These are phyloP conservation scores for Drosophila nigrodunni DNA, from an alignment of 1,140 invertebrate species.

Conservation along the genomic window DNA sequence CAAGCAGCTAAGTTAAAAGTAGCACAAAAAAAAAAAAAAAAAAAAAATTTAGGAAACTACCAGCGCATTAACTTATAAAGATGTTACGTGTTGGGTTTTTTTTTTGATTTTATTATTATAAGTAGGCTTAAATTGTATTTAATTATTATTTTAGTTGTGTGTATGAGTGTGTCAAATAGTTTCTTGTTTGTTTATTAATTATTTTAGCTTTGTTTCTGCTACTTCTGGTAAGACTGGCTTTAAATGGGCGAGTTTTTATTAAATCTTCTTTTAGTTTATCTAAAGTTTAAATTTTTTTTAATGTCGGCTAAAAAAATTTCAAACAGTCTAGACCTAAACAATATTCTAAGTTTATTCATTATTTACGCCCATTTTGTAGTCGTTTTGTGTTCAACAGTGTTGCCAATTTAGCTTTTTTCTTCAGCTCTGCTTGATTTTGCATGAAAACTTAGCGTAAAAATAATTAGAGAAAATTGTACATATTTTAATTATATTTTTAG, in stretches of 20 bases:
- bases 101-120: not conserved
- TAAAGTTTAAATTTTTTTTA: not conserved
- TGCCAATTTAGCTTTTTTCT: no score
- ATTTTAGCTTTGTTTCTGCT: not conserved
- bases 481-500: no score
- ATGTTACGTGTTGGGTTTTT: conserved; percentile 34
- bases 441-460: no score
- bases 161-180: conserved; percentile 9
- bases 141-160: conserved; percentile 17
- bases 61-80: conserved; percentile 70
- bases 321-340: no score
- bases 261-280: not conserved
- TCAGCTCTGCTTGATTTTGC: no score
- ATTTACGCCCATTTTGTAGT: no score
- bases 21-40: conserved; percentile 63
- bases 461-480: no score
- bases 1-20: conserved; percentile 72
- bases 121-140: conserved; percentile 48
- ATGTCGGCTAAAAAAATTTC: no score
- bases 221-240: not conserved
- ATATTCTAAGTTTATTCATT: no score
- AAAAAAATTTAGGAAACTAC: conserved; percentile 55
- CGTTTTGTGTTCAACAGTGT: no score
- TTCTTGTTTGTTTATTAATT: conserved; percentile 3
- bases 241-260: not conserved